Conservation (phyloP, 2,888 invertebrate genomes). For the Heliconius erato region DNA sequence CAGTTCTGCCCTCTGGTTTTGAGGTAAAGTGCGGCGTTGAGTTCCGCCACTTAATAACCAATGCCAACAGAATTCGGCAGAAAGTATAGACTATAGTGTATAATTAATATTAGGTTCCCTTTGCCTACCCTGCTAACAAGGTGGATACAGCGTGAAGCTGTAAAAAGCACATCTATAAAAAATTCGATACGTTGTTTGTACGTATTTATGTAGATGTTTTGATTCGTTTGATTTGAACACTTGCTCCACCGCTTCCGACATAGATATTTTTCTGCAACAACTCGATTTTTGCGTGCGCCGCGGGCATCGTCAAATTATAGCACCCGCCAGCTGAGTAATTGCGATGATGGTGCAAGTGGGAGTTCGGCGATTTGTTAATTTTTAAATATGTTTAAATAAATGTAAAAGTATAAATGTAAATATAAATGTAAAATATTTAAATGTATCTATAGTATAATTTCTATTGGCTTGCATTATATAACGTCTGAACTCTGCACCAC, state of each 20-base stretch:
- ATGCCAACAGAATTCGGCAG: too few relatives aligned
- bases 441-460: slow-evolving; percentile 59
- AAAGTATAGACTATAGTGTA: too few relatives aligned
- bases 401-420: slow-evolving; percentile 60
- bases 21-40: too few relatives aligned
- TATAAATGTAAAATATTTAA: slow-evolving; percentile 53
- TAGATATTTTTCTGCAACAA: slow-evolving; percentile 68
- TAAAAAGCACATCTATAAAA: background rate
- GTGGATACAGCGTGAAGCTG: too few relatives aligned
- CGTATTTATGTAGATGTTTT: background rate
- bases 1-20: too few relatives aligned
- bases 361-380: slow-evolving; percentile 80
- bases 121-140: too few relatives aligned
- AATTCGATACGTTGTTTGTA: background rate
- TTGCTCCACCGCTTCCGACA: slow-evolving; percentile 49
- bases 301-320: slow-evolving; percentile 78
- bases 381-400: slow-evolving; percentile 83
- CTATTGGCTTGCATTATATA: background rate
- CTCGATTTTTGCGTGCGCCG: slow-evolving; percentile 76
- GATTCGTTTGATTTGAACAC: slow-evolving; percentile 23
- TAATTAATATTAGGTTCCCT: too few relatives aligned
- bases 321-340: slow-evolving; percentile 78
- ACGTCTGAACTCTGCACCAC: background rate
- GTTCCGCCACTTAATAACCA: too few relatives aligned
- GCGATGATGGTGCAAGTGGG: slow-evolving; percentile 74